Evolutionary conservation across 2,113 vertebrate genomes (phyloP).

Genomic region (Thinocorus orbignyianus): DNA sequence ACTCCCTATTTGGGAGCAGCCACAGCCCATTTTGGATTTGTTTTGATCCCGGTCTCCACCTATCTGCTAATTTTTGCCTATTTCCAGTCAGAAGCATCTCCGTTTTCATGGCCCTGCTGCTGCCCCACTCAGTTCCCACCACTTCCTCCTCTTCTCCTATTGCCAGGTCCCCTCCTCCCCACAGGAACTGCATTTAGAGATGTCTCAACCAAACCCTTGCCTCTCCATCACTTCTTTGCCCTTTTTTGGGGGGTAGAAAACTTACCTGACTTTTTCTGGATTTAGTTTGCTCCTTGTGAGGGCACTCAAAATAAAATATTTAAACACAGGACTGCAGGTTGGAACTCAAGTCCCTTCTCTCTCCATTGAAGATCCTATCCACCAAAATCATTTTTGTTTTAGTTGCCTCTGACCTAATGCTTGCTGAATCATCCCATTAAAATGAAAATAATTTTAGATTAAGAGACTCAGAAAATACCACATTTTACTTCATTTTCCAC

Average conservation of each 20-base stretch:
- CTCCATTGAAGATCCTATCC: neutral
- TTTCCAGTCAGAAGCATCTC: neutral
- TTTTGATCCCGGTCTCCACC: accelerated
- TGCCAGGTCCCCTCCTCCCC: neutral
- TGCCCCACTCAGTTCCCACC: neutral
- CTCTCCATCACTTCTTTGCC: neutral
- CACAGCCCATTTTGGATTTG: neutral
- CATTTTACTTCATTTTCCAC: neutral
- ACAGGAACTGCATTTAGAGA: neutral
- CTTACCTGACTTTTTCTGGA: neutral
- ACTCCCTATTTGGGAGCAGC: accelerated
- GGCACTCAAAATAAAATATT: neutral
- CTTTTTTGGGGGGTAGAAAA: neutral
- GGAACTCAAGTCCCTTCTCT: neutral
- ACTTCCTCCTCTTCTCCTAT: neutral
- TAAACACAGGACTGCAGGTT: neutral
- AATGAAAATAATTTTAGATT: neutral
- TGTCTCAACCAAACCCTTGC: neutral
- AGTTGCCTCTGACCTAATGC: neutral
- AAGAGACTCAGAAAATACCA: neutral
- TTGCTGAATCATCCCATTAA: neutral
- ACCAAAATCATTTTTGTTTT: neutral
- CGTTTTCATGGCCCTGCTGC: neutral
- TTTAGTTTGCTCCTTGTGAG: neutral
- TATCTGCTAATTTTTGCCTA: neutral